Evolutionary conservation across 2,888 invertebrate species (phyloP).

Genomic region (Scrobipalpa atriplicella): DNA sequence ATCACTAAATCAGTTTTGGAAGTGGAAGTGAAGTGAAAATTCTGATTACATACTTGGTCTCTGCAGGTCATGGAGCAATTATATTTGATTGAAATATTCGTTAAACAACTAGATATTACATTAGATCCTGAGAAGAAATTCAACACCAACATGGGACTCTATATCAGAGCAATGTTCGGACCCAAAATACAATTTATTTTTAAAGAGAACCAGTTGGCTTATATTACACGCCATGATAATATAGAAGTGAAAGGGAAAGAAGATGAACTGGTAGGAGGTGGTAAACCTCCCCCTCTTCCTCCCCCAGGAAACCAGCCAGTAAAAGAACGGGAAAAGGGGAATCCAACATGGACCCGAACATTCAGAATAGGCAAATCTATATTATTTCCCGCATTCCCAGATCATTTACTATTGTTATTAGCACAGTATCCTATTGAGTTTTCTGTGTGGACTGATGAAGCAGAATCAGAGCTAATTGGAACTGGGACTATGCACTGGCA

Average conservation of each 20-base stretch:
- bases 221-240: no score
- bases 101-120: slow-evolving; percentile 77
- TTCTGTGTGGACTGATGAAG: slow-evolving; percentile 73
- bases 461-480: slow-evolving; percentile 38
- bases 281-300: not conserved
- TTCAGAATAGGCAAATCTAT: slow-evolving; percentile 80
- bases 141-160: slow-evolving; percentile 63
- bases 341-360: slow-evolving; percentile 61
- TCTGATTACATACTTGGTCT: slow-evolving; percentile 21
- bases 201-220: slow-evolving; percentile 45
- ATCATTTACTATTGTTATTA: slow-evolving; percentile 70
- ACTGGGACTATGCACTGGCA: slow-evolving; percentile 45
- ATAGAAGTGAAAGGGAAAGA: not conserved
- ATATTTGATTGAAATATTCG: slow-evolving; percentile 81
- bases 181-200: slow-evolving; percentile 76
- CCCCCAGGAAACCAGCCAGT: not conserved
- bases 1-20: not conserved
- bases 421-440: slow-evolving; percentile 76
- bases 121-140: slow-evolving; percentile 48
- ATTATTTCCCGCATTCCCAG: slow-evolving; percentile 76
- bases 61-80: slow-evolving; percentile 60
- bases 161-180: slow-evolving; percentile 74
- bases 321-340: not conserved
- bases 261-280: not conserved
- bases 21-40: slow-evolving; percentile 17